Base-by-base conservation (phyloP, 2,888 invertebrate species). In the Lasioglossum oenotherae region DNA sequence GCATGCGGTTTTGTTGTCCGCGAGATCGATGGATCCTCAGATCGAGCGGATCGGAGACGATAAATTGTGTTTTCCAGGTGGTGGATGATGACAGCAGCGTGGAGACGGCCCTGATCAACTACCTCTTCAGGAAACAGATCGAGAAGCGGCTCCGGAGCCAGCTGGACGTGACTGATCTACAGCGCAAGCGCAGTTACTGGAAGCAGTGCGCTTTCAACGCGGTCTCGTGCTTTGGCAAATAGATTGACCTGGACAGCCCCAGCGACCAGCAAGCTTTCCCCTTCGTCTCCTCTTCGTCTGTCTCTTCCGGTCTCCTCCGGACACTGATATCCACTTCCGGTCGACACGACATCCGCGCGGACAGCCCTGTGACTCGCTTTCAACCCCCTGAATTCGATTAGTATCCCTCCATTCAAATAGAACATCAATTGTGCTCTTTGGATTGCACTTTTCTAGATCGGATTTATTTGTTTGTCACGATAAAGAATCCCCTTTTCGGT, bases 131-230 rank as follows among this genome's bases (percentile, higher is more conserved):
- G 88, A 96, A 96, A 89, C 95, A 96, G 92, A 94, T 96, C 87
- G 95, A 95, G 23, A 95, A 95, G 87, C 94, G 96, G 44, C 94
- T 96, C 3, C 94, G 95, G 71, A 95, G 92, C 87, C 95, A 95
- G 91, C 92, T 95, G 90, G 95, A 96, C 92, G 93, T 95, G 77
- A 94, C 94, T 16, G 96, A 96, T 82, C 93, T 96, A 23, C 96
- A 96, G 89, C 95, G 95, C 82, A 96, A 96, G 88, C 95, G 96
- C 76, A 96, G 95, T 89, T 96, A 96, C 91, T 96, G 96, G 96
- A 96, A 96, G 89, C 96, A 96, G 89, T 96, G 96, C 92, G 96
- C 96, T 35, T 96, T 96, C 94, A 96, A 96, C 92, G 96, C 96
- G 12, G 96, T 96, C 76, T 96, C 96, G 78, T 96, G 96, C 93